Conservation (phyloP, 2,113 vertebrate species). For the Osmerus eperlanus region DNA sequence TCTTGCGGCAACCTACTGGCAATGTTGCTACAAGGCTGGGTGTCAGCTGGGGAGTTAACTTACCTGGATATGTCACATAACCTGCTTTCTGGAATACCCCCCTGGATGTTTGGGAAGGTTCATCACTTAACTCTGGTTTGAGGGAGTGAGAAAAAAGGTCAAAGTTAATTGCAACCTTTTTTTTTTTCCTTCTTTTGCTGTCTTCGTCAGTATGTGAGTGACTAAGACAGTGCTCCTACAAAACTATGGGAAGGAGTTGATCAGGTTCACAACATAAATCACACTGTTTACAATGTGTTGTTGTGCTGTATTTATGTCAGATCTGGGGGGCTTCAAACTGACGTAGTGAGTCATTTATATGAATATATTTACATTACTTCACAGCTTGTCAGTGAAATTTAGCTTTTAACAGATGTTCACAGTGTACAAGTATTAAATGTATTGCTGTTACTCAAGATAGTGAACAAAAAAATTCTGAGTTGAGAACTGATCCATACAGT, state of each 20-base stretch:
- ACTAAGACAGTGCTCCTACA: conserved; percentile 45
- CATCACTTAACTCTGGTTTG: conserved; percentile 59
- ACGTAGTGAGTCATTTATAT: conserved; percentile 68
- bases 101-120: conserved; percentile 57
- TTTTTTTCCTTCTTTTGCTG: conserved; percentile 43
- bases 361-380: no score
- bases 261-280: conserved; percentile 51
- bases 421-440: no score
- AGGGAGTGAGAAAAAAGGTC: conserved; percentile 14
- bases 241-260: conserved; percentile 52
- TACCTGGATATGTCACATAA: no score
- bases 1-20: no score
- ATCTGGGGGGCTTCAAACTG: conserved; percentile 67
- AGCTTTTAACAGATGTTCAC: neutral
- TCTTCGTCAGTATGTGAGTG: conserved; percentile 32
- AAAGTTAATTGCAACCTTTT: conserved; percentile 65
- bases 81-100: no score
- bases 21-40: no score
- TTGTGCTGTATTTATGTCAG: conserved; percentile 65
- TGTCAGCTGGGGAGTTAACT: no score
- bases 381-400: neutral
- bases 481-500: no score
- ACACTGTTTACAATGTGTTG: conserved; percentile 42
- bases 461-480: no score
- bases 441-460: no score